Evolutionary conservation across 1,140 invertebrate genomes (phyloP), one percentile per base, ranked within the genome.

Genomic region (Drosophila murphyi): DNA sequence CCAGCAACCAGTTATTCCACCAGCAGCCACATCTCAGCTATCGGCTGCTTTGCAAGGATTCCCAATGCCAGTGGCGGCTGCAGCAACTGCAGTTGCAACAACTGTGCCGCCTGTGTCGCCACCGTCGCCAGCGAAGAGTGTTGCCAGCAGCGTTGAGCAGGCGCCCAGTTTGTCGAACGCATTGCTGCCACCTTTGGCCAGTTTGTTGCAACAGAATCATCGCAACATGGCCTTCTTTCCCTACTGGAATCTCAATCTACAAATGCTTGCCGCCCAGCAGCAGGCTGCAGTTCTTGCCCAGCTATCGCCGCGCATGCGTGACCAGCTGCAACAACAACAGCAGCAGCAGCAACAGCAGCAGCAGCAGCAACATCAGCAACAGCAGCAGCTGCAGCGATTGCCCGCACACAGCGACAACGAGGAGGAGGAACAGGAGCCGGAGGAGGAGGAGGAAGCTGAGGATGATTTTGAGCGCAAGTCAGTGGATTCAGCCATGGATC

Each of bases 221-320:
- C 81, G 70, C 71, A 91, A 91, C 71, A 91, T 91, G 87, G 81
- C 92, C 62, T 92, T 92, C 69, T 91, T 92, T 54, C 91, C 92
- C 43, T 92, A 92, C 63, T 92, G 91, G 90, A 92, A 92, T 60
- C 80, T 92, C 48, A 92, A 92, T 71, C 64, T 92, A 5, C 92
- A 92, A 78, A 92, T 92, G 92, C 71, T 92, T 31, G 92, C 91
- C n/a, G 92, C 91, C 8, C 92, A 92, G 75, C 92, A 92, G 48
- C 92, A 92, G 67, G 86, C 89, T 7, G 88, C 83, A 2, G 91
- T 91, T 0, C 48, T 92, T 29, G 91, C 91, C 0, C 91, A 92
- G 32, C 45, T 92, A 45, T 91, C 91, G 47, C 89, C 91, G 4
- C 59, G 82, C 20, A 78, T 83, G 87, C 77, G 91, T 6, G 90